These are phyloP conservation scores for Phyllotreta striolata DNA, from an alignment of 2,888 invertebrate species.

Conservation along the genomic window DNA sequence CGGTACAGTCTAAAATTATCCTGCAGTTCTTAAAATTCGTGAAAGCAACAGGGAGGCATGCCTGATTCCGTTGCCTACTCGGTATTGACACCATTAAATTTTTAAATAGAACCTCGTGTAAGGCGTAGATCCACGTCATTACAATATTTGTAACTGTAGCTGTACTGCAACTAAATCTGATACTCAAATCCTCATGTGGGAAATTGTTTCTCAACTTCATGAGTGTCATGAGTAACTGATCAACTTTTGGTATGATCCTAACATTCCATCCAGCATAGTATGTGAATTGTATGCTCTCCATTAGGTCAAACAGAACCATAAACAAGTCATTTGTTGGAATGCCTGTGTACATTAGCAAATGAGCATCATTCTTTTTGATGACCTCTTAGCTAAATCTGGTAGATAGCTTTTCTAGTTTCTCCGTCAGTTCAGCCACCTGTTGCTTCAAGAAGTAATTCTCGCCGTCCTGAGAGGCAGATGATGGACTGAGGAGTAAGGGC, in stretches of 20 bases:
- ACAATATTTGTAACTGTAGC: constrained; percentile 3
- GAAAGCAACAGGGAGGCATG: neutral
- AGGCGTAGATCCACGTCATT: neutral
- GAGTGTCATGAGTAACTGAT: constrained; percentile 7
- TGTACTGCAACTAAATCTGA: constrained; percentile 34
- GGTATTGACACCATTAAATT: neutral
- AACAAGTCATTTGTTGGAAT: constrained; percentile 1
- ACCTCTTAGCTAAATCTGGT: constrained; percentile 31
- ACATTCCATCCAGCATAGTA: constrained; percentile 9
- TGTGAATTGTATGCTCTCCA: neutral
- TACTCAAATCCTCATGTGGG: constrained; percentile 38
- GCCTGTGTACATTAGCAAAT: constrained; percentile 20
- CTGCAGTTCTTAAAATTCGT: neutral
- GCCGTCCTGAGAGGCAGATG: too few species aligned
- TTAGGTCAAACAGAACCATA: neutral
- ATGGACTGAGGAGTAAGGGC: too few species aligned
- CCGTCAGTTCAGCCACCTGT: constrained; percentile 26
- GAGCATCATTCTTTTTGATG: constrained; percentile 37
- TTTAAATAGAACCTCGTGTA: neutral
- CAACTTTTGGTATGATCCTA: neutral
- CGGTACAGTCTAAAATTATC: constrained; percentile 1
- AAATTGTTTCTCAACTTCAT: constrained; percentile 30
- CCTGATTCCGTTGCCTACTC: neutral
- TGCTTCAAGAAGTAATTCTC: constrained; percentile 18
- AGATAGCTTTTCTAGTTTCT: constrained; percentile 32